Evolutionary conservation across 2,797 vertebrate species (phyloP).

Genomic region (Lepus oiostolus): DNA sequence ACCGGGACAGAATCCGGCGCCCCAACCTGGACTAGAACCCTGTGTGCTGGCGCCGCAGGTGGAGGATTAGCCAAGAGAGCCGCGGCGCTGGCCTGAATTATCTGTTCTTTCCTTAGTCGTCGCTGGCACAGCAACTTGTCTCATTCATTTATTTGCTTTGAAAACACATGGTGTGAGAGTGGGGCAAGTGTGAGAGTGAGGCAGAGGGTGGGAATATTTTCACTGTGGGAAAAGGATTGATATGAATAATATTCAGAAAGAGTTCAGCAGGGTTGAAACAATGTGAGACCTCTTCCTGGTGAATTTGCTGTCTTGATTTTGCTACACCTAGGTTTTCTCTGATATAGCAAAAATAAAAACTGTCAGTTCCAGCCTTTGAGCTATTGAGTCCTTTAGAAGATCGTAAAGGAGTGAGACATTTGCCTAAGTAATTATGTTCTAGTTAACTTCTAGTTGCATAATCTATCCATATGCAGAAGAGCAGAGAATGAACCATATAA

Average conservation of each 20-base stretch:
- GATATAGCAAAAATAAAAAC: conserved; percentile 18
- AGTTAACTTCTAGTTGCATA: background rate
- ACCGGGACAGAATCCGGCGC: too few relatives aligned
- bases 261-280: conserved; percentile 22
- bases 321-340: conserved; percentile 15
- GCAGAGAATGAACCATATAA: background rate
- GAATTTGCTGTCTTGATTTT: background rate
- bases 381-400: background rate
- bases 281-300: background rate
- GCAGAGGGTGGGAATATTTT: conserved; percentile 12
- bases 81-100: too few relatives aligned
- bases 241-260: conserved; percentile 12
- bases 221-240: background rate
- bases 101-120: conserved; percentile 21
- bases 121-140: background rate
- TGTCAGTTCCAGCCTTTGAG: background rate
- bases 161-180: background rate
- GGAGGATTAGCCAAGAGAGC: too few relatives aligned
- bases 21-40: too few relatives aligned
- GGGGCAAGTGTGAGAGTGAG: background rate
- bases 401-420: conserved; percentile 16
- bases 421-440: conserved; percentile 8
- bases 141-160: conserved; percentile 32
- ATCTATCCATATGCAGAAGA: background rate
- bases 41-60: too few relatives aligned